Percentiles rank a stretch among this genome's conserved stretches.
These are phyloP conservation scores for Petromus typicus DNA, from an alignment of 2,113 vertebrate genomes.

Conservation along the genomic window DNA sequence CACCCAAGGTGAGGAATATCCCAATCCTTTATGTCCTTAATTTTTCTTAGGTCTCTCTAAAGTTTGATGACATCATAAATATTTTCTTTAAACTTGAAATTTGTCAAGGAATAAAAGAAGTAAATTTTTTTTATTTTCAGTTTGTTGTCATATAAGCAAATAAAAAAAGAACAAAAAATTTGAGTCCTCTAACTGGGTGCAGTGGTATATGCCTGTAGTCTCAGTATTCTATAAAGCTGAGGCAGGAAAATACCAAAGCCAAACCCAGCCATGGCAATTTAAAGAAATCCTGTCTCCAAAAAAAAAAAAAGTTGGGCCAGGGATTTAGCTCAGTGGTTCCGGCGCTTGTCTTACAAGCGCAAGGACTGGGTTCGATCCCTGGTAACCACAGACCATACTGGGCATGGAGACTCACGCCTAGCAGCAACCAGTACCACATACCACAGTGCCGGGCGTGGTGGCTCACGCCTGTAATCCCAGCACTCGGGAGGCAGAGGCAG, in stretches of 20 bases:
- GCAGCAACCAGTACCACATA: no score
- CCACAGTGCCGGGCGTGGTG: no score
- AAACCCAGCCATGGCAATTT: background rate
- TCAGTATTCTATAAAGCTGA: background rate
- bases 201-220: background rate
- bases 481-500: no score
- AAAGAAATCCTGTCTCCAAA: background rate
- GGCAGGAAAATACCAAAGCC: background rate
- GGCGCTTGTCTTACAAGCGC: no score
- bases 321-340: no score
- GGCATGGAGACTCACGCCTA: no score
- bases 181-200: background rate
- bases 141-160: background rate
- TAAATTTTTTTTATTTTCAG: conserved; percentile 40
- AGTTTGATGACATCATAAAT: background rate
- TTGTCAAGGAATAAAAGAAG: background rate
- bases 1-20: background rate
- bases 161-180: background rate
- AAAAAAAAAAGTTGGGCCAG: background rate
- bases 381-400: no score
- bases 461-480: no score
- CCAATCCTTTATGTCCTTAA: background rate
- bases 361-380: no score
- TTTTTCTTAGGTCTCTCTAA: background rate
- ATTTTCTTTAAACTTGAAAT: background rate